Conservation (phyloP, 2,113 vertebrate genomes). For the Myocastor coypus region DNA sequence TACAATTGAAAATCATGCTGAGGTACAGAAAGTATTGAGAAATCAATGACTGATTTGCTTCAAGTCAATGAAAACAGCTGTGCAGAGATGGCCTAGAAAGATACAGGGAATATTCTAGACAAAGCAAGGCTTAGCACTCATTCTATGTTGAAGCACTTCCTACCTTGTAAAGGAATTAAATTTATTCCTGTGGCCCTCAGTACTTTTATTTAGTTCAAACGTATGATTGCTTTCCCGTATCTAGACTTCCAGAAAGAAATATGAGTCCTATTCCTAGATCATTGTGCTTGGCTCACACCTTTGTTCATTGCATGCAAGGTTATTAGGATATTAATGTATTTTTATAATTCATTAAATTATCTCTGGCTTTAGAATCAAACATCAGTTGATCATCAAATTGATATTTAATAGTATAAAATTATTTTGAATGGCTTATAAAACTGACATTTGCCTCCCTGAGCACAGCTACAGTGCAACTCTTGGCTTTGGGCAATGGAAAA, state of each 20-base stretch:
- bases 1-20: accelerated
- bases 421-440: background rate
- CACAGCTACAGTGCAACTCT: background rate
- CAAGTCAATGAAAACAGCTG: accelerated
- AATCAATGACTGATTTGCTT: accelerated
- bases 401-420: background rate
- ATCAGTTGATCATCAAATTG: background rate
- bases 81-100: too few relatives aligned
- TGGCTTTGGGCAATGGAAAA: background rate
- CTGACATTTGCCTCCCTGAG: background rate
- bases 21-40: background rate
- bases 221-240: too few relatives aligned
- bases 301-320: background rate
- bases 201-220: background rate
- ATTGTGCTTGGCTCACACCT: too few relatives aligned
- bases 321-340: background rate
- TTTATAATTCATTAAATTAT: background rate
- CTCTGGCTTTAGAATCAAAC: background rate
- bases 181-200: background rate
- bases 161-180: background rate
- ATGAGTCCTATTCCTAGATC: accelerated
- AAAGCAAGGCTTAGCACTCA: background rate
- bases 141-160: accelerated
- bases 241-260: background rate
- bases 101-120: accelerated